Conservation (phyloP, 2,113 vertebrate genomes). For the Pterophyllum scalare region DNA sequence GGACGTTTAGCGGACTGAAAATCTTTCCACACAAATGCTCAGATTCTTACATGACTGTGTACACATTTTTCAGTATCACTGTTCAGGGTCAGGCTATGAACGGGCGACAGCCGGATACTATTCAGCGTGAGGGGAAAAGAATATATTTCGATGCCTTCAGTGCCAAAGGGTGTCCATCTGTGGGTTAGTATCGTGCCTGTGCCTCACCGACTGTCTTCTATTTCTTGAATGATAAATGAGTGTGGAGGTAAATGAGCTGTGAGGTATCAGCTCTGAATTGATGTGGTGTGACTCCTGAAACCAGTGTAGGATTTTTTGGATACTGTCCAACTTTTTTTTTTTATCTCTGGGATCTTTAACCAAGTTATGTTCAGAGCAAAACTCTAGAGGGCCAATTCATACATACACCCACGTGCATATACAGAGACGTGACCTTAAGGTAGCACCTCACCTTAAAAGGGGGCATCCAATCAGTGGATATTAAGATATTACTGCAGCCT, state of each 20-base stretch:
- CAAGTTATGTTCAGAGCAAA: slow-evolving; percentile 18
- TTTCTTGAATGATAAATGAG: slow-evolving; percentile 63
- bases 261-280: slow-evolving; percentile 66
- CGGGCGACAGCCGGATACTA: slow-evolving; percentile 33
- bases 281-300: slow-evolving; percentile 67
- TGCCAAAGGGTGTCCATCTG: slow-evolving; percentile 38
- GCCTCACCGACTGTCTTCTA: slow-evolving; percentile 46
- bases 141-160: slow-evolving; percentile 15
- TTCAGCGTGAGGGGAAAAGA: slow-evolving; percentile 22
- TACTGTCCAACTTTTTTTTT: slow-evolving; percentile 19
- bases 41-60: background rate
- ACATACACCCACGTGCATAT: background rate
- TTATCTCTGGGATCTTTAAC: slow-evolving; percentile 31
- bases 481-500: slow-evolving; percentile 38
- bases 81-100: slow-evolving; percentile 16
- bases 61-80: slow-evolving; percentile 3
- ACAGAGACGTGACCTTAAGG: slow-evolving; percentile 26
- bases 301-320: slow-evolving; percentile 33
- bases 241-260: slow-evolving; percentile 70
- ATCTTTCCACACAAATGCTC: slow-evolving; percentile 22
- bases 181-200: slow-evolving; percentile 32
- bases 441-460: slow-evolving; percentile 14
- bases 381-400: background rate
- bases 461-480: slow-evolving; percentile 34
- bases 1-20: slow-evolving; percentile 45